Evolutionary conservation across 2,888 invertebrate species (phyloP).

Genomic region (Pandemis cinnamomeana): DNA sequence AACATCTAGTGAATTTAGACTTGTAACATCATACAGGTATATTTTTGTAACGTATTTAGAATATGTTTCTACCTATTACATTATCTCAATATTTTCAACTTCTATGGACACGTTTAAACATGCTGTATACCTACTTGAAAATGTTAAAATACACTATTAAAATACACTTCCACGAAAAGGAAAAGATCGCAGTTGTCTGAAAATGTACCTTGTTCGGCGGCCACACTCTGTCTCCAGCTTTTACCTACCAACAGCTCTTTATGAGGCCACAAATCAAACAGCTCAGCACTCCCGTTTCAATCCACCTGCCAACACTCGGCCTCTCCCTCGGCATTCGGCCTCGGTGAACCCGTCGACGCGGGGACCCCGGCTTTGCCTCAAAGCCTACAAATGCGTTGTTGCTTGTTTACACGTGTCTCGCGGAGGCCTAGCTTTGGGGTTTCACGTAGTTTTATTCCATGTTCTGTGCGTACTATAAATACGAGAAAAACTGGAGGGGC

Average conservation of each 20-base stretch:
- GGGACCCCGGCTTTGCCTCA: constrained; percentile 1
- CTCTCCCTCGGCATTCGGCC: constrained; percentile 9
- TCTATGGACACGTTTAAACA: no score
- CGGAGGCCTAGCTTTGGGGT: constrained; percentile 1
- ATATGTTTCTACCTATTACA: no score
- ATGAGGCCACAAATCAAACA: constrained; percentile 2
- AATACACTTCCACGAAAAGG: no score
- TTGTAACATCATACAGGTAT: no score
- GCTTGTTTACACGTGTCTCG: constrained; percentile 2
- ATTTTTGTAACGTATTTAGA: no score
- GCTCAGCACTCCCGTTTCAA: constrained; percentile 1
- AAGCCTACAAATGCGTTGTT: constrained; percentile 6
- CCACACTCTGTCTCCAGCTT: neutral
- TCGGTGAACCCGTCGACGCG: neutral
- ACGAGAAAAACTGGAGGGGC: no score
- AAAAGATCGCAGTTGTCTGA: no score
- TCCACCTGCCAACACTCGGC: constrained; percentile 11
- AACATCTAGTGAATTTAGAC: no score
- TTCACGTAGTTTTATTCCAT: neutral
- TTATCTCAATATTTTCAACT: no score
- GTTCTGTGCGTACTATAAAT: neutral
- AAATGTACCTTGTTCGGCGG: no score
- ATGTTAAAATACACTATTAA: no score
- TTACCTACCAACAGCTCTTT: neutral
- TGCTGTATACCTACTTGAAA: no score